Evolutionary conservation across 2,888 invertebrate species (phyloP).

Genomic region (Papilio gigon): DNA sequence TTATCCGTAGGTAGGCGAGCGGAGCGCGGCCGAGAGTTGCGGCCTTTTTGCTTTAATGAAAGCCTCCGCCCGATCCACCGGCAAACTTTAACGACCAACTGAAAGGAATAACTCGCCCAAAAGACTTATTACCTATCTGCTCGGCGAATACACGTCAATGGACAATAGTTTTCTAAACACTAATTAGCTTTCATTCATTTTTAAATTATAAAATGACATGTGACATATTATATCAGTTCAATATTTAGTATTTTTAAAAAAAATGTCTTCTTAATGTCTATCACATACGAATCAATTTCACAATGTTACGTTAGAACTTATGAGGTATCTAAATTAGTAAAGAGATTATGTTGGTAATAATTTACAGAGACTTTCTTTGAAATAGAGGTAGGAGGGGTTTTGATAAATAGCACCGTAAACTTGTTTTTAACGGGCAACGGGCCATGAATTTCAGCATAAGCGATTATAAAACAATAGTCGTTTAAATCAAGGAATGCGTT

Average conservation of each 20-base stretch:
- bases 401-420: slow-evolving; percentile 41
- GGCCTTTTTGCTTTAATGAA: slow-evolving; percentile 78
- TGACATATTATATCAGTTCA: too few relatives aligned
- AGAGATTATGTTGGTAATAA: slow-evolving; percentile 33
- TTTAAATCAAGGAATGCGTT: slow-evolving; percentile 71
- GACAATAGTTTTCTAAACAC: slow-evolving; percentile 16
- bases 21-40: slow-evolving; percentile 64
- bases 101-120: slow-evolving; percentile 62
- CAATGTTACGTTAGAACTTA: background rate
- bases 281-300: background rate
- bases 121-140: slow-evolving; percentile 55
- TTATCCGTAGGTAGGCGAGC: slow-evolving; percentile 68
- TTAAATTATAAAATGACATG: background rate
- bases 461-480: slow-evolving; percentile 66
- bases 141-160: slow-evolving; percentile 40
- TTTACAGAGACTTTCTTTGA: slow-evolving; percentile 25
- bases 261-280: too few relatives aligned
- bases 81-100: slow-evolving; percentile 67
- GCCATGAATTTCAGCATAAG: slow-evolving; percentile 45
- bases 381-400: slow-evolving; percentile 15
- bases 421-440: slow-evolving; percentile 39
- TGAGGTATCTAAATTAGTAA: slow-evolving; percentile 8
- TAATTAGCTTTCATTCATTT: slow-evolving; percentile 12
- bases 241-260: too few relatives aligned
- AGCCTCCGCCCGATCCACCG: slow-evolving; percentile 64